phyloP scores from a whole-genome alignment of 2,797 vertebrate genomes.

The Pangasius larnaudii region DNA sequence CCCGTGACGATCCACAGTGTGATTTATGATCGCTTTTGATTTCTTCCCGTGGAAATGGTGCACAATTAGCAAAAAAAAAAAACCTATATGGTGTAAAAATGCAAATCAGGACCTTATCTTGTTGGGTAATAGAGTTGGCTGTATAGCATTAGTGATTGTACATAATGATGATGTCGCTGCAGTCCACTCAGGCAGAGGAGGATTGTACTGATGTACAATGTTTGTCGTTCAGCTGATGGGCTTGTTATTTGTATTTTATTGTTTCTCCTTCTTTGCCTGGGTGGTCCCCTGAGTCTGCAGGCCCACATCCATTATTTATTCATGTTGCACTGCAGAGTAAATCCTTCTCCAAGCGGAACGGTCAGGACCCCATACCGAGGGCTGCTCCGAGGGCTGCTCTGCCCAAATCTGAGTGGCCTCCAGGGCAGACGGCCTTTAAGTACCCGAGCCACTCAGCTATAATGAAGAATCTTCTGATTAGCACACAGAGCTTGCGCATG shows the following conservation, averaged over 20 bases:
- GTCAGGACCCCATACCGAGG: slow-evolving; percentile 14
- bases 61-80: not conserved
- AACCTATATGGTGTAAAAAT: slow-evolving; percentile 51
- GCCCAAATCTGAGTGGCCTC: slow-evolving; percentile 31
- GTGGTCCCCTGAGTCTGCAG: slow-evolving; percentile 39
- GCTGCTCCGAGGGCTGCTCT: slow-evolving; percentile 39
- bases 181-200: not conserved
- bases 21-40: slow-evolving; percentile 15
- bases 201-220: slow-evolving; percentile 17
- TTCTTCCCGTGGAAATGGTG: not conserved
- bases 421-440: slow-evolving; percentile 32
- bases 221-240: not conserved
- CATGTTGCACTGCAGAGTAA: slow-evolving; percentile 43
- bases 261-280: not conserved
- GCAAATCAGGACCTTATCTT: slow-evolving; percentile 55
- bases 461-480: slow-evolving; percentile 53
- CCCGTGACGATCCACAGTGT: not conserved
- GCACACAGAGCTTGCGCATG: slow-evolving; percentile 27
- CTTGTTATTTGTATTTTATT: slow-evolving; percentile 34
- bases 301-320: slow-evolving; percentile 53
- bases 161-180: slow-evolving; percentile 12
- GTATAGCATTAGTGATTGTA: not conserved
- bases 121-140: slow-evolving; percentile 34
- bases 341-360: slow-evolving; percentile 40
- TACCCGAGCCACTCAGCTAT: slow-evolving; percentile 49